Evolutionary conservation across 2,797 vertebrate genomes (phyloP), one percentile per base, ranked within the genome.

Genomic region (Tauraco hartlaubi): DNA sequence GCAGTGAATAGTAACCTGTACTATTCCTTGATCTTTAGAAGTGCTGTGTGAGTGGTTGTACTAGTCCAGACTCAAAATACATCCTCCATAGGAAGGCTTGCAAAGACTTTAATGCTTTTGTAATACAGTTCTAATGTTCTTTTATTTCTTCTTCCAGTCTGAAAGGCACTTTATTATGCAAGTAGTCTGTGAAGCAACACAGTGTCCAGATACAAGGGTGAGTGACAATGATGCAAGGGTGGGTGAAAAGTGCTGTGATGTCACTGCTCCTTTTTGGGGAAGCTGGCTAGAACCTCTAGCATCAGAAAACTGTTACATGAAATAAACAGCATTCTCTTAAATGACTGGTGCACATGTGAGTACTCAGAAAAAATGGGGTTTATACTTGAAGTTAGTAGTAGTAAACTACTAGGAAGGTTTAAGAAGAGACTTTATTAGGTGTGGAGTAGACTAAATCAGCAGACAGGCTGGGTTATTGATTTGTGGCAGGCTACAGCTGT

Each of bases 111-210:
- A 15, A 1, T 63, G 22, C 46, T 19, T 68, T 23, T 16, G 21
- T 79, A 19, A 49, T 9, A 4, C 21, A 23, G 3, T 83, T 43
- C 20, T 96, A 66, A 97, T 31, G 9, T 15, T 83, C 15, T 88
- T 80, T 94, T 17, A 63, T 55, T 95, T 64, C 55, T 43, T 19
- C 23, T 59, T 97, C 11, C 95, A 99, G 99, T 99, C 99, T 44
- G 99, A 99, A 98, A 98, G 99, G 96, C 99, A 99, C 98, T 99
- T 99, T 99, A 99, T 99, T 98, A 99, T 99, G 99, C 99, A 99
- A 98, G 99, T 99, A 85, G 99, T 99, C 56, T 99, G 99, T 97
- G 99, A 99, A 98, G 99, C 99, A 25, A 99, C 99, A 0, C 99
- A 99, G 97, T 99, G 99, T 98, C 99, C 99, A 2, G 99, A 99